These are phyloP conservation scores for Eupithecia subumbrata DNA, from an alignment of 2,888 invertebrate genomes.

Conservation along the genomic window DNA sequence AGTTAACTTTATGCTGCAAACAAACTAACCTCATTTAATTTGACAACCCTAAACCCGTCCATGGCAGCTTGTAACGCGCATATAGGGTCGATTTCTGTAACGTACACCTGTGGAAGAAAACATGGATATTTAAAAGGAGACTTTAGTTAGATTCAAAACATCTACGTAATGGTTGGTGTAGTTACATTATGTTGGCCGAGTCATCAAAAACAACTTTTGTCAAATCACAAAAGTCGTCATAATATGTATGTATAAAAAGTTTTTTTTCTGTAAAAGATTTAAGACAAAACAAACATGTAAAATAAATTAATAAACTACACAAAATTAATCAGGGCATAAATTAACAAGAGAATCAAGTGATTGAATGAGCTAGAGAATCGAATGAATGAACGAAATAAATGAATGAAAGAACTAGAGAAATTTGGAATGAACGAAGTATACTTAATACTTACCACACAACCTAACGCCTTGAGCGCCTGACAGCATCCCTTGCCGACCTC, in stretches of 20 bases:
- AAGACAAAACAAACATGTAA: too few relatives aligned
- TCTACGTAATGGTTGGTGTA: background rate
- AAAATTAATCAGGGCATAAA: background rate
- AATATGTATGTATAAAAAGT: too few relatives aligned
- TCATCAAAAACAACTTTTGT: background rate
- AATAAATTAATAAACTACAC: background rate
- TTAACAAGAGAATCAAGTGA: background rate
- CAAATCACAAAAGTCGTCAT: too few relatives aligned
- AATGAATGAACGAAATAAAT: background rate
- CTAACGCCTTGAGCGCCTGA: constrained; percentile 96
- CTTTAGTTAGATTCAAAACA: too few relatives aligned
- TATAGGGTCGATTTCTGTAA: constrained; percentile 98
- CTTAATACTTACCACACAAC: constrained; percentile 96
- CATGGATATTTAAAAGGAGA: background rate
- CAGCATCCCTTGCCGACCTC: constrained; percentile 99
- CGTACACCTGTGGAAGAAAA: constrained; percentile 76
- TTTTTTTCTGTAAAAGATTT: too few relatives aligned
- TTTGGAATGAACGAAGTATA: background rate
- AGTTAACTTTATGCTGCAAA: background rate
- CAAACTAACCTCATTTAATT: constrained; percentile 93
- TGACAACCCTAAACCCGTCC: constrained; percentile 98
- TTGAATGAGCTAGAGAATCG: too few relatives aligned
- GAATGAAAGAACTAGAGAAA: background rate
- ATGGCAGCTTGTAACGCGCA: constrained; percentile 98
- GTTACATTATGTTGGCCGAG: background rate